A percentile compares a stretch with the other conserved stretches of the same genome.
Evolutionary conservation across 2,888 invertebrate species (phyloP).

Genomic region (Nudaria mundana): DNA sequence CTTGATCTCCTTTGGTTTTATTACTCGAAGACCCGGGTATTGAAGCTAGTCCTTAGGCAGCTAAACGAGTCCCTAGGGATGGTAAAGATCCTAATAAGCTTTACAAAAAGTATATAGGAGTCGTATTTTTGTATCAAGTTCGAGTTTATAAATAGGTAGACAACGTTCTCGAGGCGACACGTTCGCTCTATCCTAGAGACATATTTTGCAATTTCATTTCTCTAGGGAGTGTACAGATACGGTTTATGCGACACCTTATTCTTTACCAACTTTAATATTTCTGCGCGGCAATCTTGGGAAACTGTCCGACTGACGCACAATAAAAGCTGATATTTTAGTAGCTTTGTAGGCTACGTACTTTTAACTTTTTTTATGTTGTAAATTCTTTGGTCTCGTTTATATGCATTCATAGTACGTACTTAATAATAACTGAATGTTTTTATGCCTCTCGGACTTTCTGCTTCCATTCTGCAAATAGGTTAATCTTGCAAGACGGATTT

Average conservation of each 20-base stretch:
- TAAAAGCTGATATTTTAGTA: constrained; percentile 20
- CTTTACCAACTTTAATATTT: constrained; percentile 62
- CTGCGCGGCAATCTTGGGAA: constrained; percentile 49
- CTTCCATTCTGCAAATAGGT: too few relatives aligned
- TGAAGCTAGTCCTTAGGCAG: too few relatives aligned
- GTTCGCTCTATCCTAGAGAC: constrained; percentile 51
- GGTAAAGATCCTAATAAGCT: too few relatives aligned
- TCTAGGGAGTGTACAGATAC: constrained; percentile 49
- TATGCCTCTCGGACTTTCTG: too few relatives aligned
- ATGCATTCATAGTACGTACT: too few relatives aligned
- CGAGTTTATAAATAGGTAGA: constrained; percentile 23
- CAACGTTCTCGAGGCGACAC: constrained; percentile 41
- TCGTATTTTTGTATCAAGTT: too few relatives aligned
- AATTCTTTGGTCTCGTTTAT: too few relatives aligned
- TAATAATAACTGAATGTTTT: not conserved
- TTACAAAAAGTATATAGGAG: too few relatives aligned
- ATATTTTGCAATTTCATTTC: constrained; percentile 78
- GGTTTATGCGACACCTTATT: constrained; percentile 60
- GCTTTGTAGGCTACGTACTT: not conserved
- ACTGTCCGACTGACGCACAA: constrained; percentile 36
- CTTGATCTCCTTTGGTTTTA: too few relatives aligned
- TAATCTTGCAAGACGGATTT: too few relatives aligned
- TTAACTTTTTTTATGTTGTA: not conserved
- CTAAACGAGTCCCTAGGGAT: too few relatives aligned
- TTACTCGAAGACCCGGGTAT: too few relatives aligned